Base-by-base conservation (phyloP, 2,113 vertebrate species). In the Connochaetes taurinus region DNA sequence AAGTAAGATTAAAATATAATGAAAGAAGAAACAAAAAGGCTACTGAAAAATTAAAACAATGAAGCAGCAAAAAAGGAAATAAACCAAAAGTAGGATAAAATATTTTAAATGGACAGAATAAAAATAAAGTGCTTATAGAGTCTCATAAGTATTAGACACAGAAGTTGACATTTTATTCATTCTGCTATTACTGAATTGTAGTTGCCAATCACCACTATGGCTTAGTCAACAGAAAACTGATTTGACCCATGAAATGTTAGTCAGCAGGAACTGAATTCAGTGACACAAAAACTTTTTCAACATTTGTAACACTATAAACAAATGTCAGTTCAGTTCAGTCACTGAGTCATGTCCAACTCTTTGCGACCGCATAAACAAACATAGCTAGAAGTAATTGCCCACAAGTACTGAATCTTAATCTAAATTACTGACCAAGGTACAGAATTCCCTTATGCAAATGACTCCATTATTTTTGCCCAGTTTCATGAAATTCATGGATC, bases 171-270 rank as follows among this genome's bases (percentile, higher is more conserved):
- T 64, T 64, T 93, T 89, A 92, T 76, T 95, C 52, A 58, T 81
- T 90, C 0, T 81, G 47, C 55, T 91, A 29, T 0, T 91, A 87
- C 6, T 60, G 19, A 92, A 80, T 86, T 87, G 74, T 97, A 74
- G 71, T 97, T 94, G 89, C 84, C 78, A 55, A 2, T 95, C 78
- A 47, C 53, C n/a, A 36, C 15, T 10, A 13, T 55, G 92, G 81
- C 93, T 57, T 91, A 97, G 87, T 97, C 81, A 97, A 97, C 43
- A 83, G 62, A 90, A 95, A 97, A 90, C 47, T 78, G 40, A 92
- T 3, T 97, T 90, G 64, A 85, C 81, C 21, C 64, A 27, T 91
- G 90, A 71, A 95, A 86, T 31, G 81, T 91, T 95, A 62, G 87
- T 94, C 0, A 0, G 80, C 96, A 90, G 96, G 96, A 98, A 94